Conservation (phyloP, 1,140 invertebrate genomes). For the Lasioglossum baleicum region DNA sequence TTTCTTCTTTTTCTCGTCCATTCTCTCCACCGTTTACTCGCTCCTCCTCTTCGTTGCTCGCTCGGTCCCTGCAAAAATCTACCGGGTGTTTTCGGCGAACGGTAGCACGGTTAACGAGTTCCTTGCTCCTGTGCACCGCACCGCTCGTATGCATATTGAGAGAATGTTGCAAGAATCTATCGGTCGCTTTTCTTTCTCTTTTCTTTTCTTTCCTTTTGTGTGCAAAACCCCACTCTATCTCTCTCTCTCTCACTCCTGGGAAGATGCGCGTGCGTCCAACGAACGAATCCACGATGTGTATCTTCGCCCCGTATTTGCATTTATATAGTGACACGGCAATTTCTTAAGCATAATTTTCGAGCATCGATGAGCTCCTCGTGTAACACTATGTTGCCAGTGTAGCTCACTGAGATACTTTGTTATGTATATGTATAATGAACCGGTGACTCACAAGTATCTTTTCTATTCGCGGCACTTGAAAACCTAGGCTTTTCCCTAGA, state of each 20-base stretch:
- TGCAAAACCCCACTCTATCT: background rate
- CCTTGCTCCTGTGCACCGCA: conserved; percentile 19
- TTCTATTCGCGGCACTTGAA: background rate
- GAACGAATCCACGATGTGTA: conserved; percentile 35
- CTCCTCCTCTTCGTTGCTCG: conserved; percentile 14
- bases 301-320: conserved; percentile 31
- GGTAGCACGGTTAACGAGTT: conserved; percentile 28
- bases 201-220: too few relatives aligned
- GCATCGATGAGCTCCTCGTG: background rate
- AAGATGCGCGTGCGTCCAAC: conserved; percentile 1
- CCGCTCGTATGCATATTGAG: conserved; percentile 38
- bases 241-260: background rate
- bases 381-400: background rate
- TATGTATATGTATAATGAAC: background rate
- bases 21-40: background rate
- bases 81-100: conserved; percentile 73
- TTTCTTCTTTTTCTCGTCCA: conserved; percentile 4
- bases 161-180: conserved; percentile 31
- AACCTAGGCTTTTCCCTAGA: background rate
- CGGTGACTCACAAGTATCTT: background rate
- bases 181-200: background rate
- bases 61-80: conserved; percentile 67
- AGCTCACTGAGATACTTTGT: background rate
- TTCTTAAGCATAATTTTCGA: conserved; percentile 1
- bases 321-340: conserved; percentile 21